Percentiles rank a stretch among this genome's conserved stretches.
phyloP scores from a whole-genome alignment of 2,113 vertebrate species.

The Cynocephalus volans region DNA sequence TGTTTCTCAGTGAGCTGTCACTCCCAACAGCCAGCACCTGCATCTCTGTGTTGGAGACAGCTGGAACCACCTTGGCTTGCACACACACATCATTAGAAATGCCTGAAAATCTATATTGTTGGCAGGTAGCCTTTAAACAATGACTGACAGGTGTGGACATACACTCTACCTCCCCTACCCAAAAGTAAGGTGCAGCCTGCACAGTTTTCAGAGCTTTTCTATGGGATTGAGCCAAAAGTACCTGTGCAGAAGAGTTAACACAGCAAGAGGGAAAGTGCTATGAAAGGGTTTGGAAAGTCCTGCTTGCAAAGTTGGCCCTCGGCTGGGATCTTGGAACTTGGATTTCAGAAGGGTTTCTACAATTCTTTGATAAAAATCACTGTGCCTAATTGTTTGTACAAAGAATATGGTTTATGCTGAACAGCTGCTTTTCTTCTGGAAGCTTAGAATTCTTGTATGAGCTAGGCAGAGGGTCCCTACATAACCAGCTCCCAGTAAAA shows the following conservation, averaged over 20 bases:
- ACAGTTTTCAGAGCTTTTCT: constrained; percentile 12
- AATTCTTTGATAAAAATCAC: not conserved
- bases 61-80: not conserved
- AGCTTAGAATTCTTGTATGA: not conserved
- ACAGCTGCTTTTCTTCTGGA: constrained; percentile 6
- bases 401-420: not conserved
- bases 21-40: not conserved
- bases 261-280: not conserved
- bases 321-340: not conserved
- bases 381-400: not conserved
- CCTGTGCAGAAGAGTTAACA: not conserved
- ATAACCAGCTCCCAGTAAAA: not conserved
- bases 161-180: not conserved
- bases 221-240: not conserved
- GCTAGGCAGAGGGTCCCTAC: not conserved
- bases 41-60: not conserved
- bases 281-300: not conserved
- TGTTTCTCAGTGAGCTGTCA: not conserved
- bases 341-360: not conserved
- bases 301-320: not conserved
- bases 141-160: not conserved
- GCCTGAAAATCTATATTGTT: constrained; percentile 35
- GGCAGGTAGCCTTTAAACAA: constrained; percentile 34
- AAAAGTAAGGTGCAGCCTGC: not conserved
- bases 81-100: not conserved